Base-by-base conservation (phyloP, 2,113 vertebrate species). In the Oceanites oceanicus region DNA sequence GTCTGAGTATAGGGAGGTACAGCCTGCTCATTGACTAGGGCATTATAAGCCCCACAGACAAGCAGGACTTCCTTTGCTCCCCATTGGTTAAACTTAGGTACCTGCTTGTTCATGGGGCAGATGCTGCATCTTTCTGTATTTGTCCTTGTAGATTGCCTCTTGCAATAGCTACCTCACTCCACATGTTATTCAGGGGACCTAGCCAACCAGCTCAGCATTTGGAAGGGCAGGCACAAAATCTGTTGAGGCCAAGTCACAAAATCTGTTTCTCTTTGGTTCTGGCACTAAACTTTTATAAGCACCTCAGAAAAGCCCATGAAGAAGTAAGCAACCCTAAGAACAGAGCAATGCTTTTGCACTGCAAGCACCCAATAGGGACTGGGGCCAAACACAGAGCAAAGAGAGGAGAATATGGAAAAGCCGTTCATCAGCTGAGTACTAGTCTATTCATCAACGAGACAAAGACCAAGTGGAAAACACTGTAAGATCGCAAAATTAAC, bases 101-200 rank as follows among this genome's bases (percentile, higher is more conserved):
- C 1, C 12, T 47, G 15, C 17, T 76, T 79, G 13, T 27, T 82
- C 10, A 4, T 18, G 29, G 30, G 6, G 3, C 1, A 1, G 55
- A 73, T 62, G 10, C 27, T 62, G 10, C 42, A 45, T 34, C 15
- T 36, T 50, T 61, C 40, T 50, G 3, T 80, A 30, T 49, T 73
- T 75, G 36, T 59, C 11, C 26, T 65, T 74, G 32, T 26, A 79
- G 23, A 30, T 17, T 68, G 8, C 13, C 8, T 76, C 59, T 88
- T 65, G 36, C 17, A 68, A 40, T 21, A 40, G 11, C 21, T 66
- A 5, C 15, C 7, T 87, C 32, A 49, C 9, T 5, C 20, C 14
- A 21, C 2, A 2, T 29, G 6, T 40, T 61, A 29, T 40, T 40
- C 21, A 53, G 32, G 11, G 9, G 13, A 61, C 13, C 17, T 42